Evolutionary conservation across 2,797 vertebrate species (phyloP).

Genomic region (Bradypodion pumilum): DNA sequence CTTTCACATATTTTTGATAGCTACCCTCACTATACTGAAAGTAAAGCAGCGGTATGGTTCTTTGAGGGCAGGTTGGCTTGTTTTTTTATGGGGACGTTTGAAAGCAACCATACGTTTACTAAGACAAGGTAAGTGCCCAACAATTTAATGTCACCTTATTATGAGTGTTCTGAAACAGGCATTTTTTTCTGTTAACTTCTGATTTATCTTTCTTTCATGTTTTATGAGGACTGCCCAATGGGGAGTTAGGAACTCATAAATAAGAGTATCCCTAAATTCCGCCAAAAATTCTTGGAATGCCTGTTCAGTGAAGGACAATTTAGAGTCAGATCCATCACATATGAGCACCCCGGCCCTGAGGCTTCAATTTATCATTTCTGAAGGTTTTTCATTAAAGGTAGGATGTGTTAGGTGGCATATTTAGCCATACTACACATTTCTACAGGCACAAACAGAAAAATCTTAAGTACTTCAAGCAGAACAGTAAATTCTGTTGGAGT

Average conservation of each 20-base stretch:
- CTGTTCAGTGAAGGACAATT: slow-evolving; percentile 35
- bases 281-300: slow-evolving; percentile 13
- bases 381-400: slow-evolving; percentile 36
- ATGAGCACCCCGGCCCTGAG: slow-evolving; percentile 45
- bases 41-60: background rate
- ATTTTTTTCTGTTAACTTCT: slow-evolving; percentile 47
- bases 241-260: slow-evolving; percentile 52
- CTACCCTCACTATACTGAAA: background rate
- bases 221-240: slow-evolving; percentile 54
- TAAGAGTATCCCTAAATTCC: slow-evolving; percentile 45
- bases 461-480: slow-evolving; percentile 2
- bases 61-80: background rate
- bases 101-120: slow-evolving; percentile 37
- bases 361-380: slow-evolving; percentile 36
- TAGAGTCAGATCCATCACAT: background rate
- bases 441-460: slow-evolving; percentile 25
- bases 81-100: slow-evolving; percentile 2
- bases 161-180: slow-evolving; percentile 43
- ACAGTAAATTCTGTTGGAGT: slow-evolving; percentile 22
- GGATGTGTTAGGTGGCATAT: slow-evolving; percentile 4
- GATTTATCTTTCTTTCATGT: slow-evolving; percentile 32
- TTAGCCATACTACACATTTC: background rate
- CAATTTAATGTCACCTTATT: slow-evolving; percentile 48
- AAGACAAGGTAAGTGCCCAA: background rate
- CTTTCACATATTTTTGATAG: background rate